phyloP scores from a whole-genome alignment of 2,888 invertebrate genomes.

The Spisula solida region DNA sequence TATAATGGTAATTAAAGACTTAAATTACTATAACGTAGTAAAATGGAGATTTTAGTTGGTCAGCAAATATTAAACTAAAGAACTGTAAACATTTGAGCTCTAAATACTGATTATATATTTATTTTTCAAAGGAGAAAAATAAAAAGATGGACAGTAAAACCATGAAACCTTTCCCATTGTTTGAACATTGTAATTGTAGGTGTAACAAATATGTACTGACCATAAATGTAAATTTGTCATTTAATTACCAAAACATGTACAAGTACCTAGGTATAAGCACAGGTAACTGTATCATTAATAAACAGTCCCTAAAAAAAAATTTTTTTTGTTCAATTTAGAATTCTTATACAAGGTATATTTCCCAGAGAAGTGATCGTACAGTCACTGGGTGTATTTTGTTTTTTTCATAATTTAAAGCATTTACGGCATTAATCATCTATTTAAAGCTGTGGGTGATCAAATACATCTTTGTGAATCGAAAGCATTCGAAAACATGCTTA shows the following conservation, averaged over 20 bases:
- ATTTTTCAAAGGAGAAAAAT: neutral
- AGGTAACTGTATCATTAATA: too few species aligned
- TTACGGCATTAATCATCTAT: too few species aligned
- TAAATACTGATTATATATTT: conserved; percentile 6
- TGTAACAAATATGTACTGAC: neutral
- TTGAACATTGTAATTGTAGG: conserved; percentile 6
- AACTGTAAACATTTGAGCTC: neutral
- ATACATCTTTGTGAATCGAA: too few species aligned
- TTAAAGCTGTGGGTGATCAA: too few species aligned
- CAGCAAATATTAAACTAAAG: conserved; percentile 34
- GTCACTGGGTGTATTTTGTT: too few species aligned
- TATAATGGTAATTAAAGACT: conserved; percentile 21
- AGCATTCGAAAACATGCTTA: too few species aligned
- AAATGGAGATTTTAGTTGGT: conserved; percentile 28
- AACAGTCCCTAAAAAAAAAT: too few species aligned
- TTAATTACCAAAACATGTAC: conserved; percentile 9
- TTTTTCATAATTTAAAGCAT: too few species aligned
- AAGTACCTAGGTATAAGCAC: neutral
- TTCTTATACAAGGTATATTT: too few species aligned
- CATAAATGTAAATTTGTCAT: neutral
- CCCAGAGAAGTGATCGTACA: too few species aligned
- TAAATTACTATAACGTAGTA: conserved; percentile 36
- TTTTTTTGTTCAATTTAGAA: too few species aligned
- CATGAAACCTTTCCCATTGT: neutral
- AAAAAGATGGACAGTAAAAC: neutral